Evolutionary conservation across 1,140 invertebrate species (phyloP).

Genomic region (Drosophila melanogaster): Release_6_plus_ISO1_MT NC_004354.4:13609001-13609500

Average conservation of each 20-base stretch:
- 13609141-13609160: no score
- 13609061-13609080: slow-evolving; percentile 4
- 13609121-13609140: not conserved
- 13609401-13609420: slow-evolving; percentile 41
- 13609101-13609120: not conserved
- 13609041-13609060: not conserved
- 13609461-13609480: slow-evolving; percentile 17
- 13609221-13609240: no score
- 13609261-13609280: not conserved
- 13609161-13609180: no score
- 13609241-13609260: no score
- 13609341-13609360: slow-evolving; percentile 23
- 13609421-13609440: slow-evolving; percentile 59
- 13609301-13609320: not conserved
- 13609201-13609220: no score
- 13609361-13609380: slow-evolving; percentile 8
- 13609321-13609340: slow-evolving; percentile 68
- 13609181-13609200: no score
- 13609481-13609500: slow-evolving; percentile 6
- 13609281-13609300: not conserved
- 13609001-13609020: slow-evolving; percentile 36
- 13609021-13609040: not conserved
- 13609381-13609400: slow-evolving; percentile 8
- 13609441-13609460: slow-evolving; percentile 74
- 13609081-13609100: not conserved